These are phyloP conservation scores for Montipora cactus DNA, from an alignment of 64 coral and sea anemone species.

Conservation along the genomic window DNA sequence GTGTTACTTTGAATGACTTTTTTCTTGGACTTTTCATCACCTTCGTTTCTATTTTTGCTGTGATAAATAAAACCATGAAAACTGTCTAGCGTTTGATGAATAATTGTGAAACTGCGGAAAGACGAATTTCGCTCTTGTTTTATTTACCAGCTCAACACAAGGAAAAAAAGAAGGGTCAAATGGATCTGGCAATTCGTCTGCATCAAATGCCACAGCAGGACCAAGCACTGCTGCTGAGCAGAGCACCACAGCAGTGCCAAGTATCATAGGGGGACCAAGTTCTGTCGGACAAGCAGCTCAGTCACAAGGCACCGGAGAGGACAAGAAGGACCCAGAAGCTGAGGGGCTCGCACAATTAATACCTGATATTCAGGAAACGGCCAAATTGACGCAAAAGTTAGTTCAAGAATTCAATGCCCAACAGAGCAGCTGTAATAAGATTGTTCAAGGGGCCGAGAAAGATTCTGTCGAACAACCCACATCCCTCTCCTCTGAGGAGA, in stretches of 20 bases:
- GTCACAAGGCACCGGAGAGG: constrained; percentile 43
- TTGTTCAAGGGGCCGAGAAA: background rate
- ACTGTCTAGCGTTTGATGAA: background rate
- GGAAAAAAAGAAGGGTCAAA: background rate
- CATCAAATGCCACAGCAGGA: background rate
- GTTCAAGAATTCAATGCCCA: constrained; percentile 62
- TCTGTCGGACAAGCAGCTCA: background rate
- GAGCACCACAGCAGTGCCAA: background rate
- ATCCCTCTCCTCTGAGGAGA: constrained; percentile 77
- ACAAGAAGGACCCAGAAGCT: constrained; percentile 67
- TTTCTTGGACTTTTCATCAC: too few species aligned
- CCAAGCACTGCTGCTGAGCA: background rate
- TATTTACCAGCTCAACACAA: constrained; percentile 11
- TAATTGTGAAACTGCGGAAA: background rate
- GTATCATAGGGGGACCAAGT: background rate
- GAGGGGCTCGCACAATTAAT: constrained; percentile 92
- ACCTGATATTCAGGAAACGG: constrained; percentile 95
- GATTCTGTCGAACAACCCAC: background rate
- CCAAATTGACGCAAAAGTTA: constrained; percentile 77
- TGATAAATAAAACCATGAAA: background rate
- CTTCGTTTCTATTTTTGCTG: too few species aligned
- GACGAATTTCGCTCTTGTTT: background rate
- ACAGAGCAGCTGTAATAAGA: constrained; percentile 32
- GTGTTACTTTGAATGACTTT: too few species aligned
- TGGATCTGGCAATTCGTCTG: background rate